A percentile compares a stretch with the other conserved stretches of the same genome.
Conservation (phyloP, 1,140 invertebrate genomes). For the Ylistrum balloti region DNA sequence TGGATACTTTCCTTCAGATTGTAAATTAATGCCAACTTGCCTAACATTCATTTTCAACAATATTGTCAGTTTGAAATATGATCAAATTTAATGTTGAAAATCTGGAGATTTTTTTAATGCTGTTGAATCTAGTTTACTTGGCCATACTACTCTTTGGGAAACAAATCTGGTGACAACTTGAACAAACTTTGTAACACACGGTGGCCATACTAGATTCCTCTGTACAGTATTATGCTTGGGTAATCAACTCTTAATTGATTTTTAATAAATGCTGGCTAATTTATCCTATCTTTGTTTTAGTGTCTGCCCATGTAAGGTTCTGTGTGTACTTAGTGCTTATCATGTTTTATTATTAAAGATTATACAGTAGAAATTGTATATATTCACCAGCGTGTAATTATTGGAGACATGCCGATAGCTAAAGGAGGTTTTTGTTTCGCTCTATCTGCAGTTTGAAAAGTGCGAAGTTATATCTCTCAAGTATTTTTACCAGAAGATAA, state of each 20-base stretch:
- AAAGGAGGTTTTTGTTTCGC: too few relatives aligned
- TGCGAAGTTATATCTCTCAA: neutral
- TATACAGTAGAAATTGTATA: neutral
- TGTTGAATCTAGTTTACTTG: neutral
- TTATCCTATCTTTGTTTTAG: neutral
- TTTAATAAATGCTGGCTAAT: neutral
- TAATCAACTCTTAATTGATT: neutral
- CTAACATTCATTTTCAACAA: too few relatives aligned
- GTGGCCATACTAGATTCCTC: neutral
- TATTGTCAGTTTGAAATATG: too few relatives aligned
- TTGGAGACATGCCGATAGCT: neutral
- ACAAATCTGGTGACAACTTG: too few relatives aligned
- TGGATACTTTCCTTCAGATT: too few relatives aligned
- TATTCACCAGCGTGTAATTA: neutral
- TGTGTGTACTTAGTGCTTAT: too few relatives aligned
- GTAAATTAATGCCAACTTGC: conserved; percentile 6
- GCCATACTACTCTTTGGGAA: neutral
- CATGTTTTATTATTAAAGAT: neutral
- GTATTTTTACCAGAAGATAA: neutral
- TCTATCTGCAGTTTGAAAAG: too few relatives aligned
- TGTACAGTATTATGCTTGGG: neutral
- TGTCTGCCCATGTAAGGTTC: too few relatives aligned
- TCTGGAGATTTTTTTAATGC: neutral
- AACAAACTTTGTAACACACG: too few relatives aligned
- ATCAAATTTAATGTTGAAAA: too few relatives aligned